Conservation (phyloP, 2,888 invertebrate species). For the Endotricha flammealis region DNA sequence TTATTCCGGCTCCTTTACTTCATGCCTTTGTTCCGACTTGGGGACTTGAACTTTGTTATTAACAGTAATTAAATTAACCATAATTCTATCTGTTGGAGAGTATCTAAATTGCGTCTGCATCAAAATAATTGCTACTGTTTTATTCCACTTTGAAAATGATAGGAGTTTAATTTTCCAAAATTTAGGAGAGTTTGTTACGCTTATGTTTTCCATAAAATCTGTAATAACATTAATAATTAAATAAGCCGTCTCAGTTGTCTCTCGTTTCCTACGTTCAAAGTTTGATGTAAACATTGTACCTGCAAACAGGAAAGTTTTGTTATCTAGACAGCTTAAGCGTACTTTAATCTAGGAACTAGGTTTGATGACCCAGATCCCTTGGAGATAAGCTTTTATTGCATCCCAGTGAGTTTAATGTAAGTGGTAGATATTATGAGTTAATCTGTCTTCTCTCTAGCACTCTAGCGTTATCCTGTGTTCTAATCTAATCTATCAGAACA, state of each 20-base stretch:
- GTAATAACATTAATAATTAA: neutral
- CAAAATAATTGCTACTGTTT: constrained; percentile 3
- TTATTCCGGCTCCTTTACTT: constrained; percentile 8
- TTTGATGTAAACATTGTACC: too few species aligned
- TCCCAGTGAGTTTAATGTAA: neutral
- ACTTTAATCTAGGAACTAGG: too few species aligned
- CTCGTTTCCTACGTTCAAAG: too few species aligned
- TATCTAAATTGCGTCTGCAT: constrained; percentile 1
- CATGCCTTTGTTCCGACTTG: constrained; percentile 7
- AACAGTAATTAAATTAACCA: constrained; percentile 27
- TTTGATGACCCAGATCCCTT: too few species aligned
- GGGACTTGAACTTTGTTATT: constrained; percentile 18
- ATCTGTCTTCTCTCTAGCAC: too few species aligned
- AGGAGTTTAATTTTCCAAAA: neutral
- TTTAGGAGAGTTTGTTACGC: neutral
- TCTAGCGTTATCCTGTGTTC: too few species aligned
- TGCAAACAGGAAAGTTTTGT: too few species aligned
- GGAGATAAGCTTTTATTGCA: too few species aligned
- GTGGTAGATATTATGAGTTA: too few species aligned
- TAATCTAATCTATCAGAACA: too few species aligned
- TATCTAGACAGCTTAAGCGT: too few species aligned
- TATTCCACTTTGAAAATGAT: neutral
- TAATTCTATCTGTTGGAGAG: constrained; percentile 4
- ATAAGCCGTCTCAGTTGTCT: neutral
- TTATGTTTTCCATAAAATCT: neutral